Evolutionary conservation across 2,797 vertebrate genomes (phyloP).

Genomic region (Takifugu rubripes): DNA sequence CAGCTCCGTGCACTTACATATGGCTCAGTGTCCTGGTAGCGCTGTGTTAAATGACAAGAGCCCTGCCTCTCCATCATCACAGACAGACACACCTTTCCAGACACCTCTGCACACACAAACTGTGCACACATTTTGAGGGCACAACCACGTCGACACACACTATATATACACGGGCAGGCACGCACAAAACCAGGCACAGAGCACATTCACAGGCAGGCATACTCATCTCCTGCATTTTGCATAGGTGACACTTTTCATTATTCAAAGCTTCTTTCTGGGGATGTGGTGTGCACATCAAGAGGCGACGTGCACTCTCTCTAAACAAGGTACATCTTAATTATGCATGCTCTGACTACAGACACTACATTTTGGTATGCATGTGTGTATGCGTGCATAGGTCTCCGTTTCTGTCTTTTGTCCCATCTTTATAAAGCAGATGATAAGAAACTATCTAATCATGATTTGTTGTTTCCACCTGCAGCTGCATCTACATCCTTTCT

Average conservation of each 20-base stretch:
- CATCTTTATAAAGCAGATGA: constrained; percentile 32
- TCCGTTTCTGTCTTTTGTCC: constrained; percentile 17
- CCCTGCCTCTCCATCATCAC: constrained; percentile 46
- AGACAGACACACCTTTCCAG: constrained; percentile 51
- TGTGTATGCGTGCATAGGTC: constrained; percentile 35
- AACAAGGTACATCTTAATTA: constrained; percentile 81
- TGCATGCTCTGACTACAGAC: constrained; percentile 75
- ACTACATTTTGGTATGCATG: constrained; percentile 64
- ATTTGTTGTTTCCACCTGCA: constrained; percentile 2
- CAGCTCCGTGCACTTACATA: constrained; percentile 63
- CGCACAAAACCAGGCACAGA: constrained; percentile 58
- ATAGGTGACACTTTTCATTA: constrained; percentile 83
- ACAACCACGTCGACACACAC: constrained; percentile 24
- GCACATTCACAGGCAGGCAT: constrained; percentile 59
- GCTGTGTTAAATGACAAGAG: constrained; percentile 67
- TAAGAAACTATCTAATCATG: no score
- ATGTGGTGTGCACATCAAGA: constrained; percentile 72
- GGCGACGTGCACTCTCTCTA: constrained; percentile 78
- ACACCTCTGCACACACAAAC: constrained; percentile 32
- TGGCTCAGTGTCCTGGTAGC: constrained; percentile 63
- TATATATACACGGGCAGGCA: constrained; percentile 20
- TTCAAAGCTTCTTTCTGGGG: constrained; percentile 79
- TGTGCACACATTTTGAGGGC: constrained; percentile 11
- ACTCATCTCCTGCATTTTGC: constrained; percentile 79
- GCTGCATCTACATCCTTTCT: not conserved